Evolutionary conservation across 92 coral and sea anemone genomes (phyloP), one percentile per base, ranked within the genome.

Genomic region (Phymanthus crucifer): DNA sequence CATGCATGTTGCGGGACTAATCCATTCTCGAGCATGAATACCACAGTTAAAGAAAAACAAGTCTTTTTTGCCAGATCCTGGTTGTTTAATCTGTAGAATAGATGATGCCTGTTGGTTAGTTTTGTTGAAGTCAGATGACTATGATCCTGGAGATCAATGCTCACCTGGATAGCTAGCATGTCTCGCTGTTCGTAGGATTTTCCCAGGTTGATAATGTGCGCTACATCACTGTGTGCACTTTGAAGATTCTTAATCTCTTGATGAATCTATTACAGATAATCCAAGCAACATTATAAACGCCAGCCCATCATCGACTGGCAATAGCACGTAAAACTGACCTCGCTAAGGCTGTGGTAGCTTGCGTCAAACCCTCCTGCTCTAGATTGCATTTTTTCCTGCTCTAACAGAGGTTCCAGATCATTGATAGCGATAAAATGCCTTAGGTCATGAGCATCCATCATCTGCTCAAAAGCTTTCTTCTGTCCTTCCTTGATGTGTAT

Each of bases 21-120:
- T 78, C 98, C 98, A 95, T 54, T 95, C 98, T 37, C 98, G 90
- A 32, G 98, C 98, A 71, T 95, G 98, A 43, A 93, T 93, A 34
- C 98, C 98, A 78, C 98, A 95, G 86, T 93, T 95, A 50, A 93
- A 87, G 79, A 95, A 92, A 80, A 92, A 92, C 32, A 92, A 66
- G 31, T 37, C 43, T 47, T 92, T 83, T 19, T 75, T 70, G 4
- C 32, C 33, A 1, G 61, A 40, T 19, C 80, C 87, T 19, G n/a
- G n/a, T n/a, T 56, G 9, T 35, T 85, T 85, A 66, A 87, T 87
- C 90, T 87, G 45, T 13, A 34, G 52, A 57, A 54, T 54, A 54
- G 21, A 21, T 21, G 64, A 21, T 54, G 48, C 7, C 21, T 54
- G 6, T 21, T 24, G n/a, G 21, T 21, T 11, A 54, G 64, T 54